These are phyloP conservation scores for Phaenicophaeus curvirostris DNA, from an alignment of 2,797 vertebrate genomes.

Conservation along the genomic window DNA sequence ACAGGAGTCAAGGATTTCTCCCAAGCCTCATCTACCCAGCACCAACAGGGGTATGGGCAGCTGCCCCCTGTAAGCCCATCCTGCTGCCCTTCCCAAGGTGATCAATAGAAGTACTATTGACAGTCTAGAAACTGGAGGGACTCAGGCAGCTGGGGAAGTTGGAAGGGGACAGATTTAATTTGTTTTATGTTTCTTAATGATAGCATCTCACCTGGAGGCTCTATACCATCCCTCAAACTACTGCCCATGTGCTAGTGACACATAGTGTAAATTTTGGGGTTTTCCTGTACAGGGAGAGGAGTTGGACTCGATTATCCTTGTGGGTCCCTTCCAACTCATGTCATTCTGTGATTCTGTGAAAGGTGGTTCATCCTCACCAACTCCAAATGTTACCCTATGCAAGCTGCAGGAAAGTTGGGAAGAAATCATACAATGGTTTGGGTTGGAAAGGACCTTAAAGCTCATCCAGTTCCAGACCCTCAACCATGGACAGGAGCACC, in stretches of 20 bases:
- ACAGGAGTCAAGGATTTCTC: not conserved
- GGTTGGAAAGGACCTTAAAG: too few species aligned
- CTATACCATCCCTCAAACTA: not conserved
- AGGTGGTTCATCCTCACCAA: not conserved
- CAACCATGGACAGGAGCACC: too few species aligned
- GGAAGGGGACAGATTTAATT: not conserved
- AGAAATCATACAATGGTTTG: too few species aligned
- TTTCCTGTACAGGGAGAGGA: too few species aligned
- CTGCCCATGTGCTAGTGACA: not conserved
- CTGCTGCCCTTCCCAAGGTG: not conserved
- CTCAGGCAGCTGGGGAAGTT: not conserved
- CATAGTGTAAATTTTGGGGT: too few species aligned
- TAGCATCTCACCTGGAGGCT: not conserved
- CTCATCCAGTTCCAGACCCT: too few species aligned
- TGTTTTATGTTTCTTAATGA: not conserved
- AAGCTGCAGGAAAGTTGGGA: not conserved
- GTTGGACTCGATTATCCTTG: too few species aligned
- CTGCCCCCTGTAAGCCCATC: not conserved
- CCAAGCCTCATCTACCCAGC: not conserved
- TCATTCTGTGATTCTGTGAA: too few species aligned
- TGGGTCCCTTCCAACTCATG: too few species aligned
- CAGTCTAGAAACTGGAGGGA: not conserved
- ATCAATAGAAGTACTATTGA: not conserved
- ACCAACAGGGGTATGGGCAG: not conserved
- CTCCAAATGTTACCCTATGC: not conserved